Evolutionary conservation across 2,797 vertebrate species (phyloP).

Genomic region (Girardinus metallicus): DNA sequence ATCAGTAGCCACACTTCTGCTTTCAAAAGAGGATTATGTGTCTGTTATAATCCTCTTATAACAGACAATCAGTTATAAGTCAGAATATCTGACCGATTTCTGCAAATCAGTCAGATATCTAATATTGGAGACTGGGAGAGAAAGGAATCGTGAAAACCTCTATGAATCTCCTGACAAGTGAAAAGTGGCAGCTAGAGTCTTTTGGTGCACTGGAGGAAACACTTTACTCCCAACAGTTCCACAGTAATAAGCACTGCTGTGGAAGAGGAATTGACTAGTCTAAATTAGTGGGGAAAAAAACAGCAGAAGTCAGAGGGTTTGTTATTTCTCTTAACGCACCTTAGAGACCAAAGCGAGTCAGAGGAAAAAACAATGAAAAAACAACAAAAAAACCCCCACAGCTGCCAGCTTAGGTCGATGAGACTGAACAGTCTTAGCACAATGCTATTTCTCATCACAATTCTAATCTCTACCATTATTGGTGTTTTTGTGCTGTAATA

Average conservation of each 20-base stretch:
- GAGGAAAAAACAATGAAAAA: constrained; percentile 18
- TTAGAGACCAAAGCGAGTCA: constrained; percentile 8
- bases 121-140: background rate
- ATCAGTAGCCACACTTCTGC: background rate
- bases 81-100: background rate
- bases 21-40: constrained; percentile 7
- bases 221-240: constrained; percentile 36
- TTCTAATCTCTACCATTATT: constrained; percentile 42
- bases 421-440: constrained; percentile 14
- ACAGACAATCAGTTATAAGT: too few relatives aligned
- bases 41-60: too few relatives aligned
- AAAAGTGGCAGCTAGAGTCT: constrained; percentile 32
- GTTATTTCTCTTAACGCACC: constrained; percentile 11
- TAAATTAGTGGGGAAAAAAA: background rate
- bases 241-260: constrained; percentile 18
- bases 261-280: constrained; percentile 18
- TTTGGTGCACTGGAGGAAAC: constrained; percentile 8
- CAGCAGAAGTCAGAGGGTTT: background rate
- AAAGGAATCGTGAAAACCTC: background rate
- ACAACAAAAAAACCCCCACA: constrained; percentile 9
- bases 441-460: constrained; percentile 20
- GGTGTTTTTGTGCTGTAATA: constrained; percentile 37
- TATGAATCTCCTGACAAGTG: constrained; percentile 5
- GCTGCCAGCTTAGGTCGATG: constrained; percentile 24
- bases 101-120: background rate